These are phyloP conservation scores for Lapara coniferarum DNA, from an alignment of 2,888 invertebrate genomes.

Conservation along the genomic window DNA sequence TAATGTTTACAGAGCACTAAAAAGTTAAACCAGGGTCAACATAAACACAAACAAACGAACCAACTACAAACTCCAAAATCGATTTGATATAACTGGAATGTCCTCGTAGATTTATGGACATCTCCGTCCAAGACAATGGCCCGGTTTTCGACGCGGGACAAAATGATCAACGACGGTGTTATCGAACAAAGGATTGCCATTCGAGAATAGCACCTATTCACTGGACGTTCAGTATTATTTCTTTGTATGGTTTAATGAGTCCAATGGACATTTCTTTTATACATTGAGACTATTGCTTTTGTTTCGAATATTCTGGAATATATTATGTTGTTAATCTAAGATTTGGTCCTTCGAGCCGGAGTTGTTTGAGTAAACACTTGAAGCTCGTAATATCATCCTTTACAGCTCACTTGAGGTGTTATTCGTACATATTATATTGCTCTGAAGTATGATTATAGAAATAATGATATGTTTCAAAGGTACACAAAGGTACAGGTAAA, in stretches of 20 bases:
- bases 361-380: background rate
- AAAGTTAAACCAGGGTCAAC: no score
- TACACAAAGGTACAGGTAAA: no score
- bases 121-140: conserved; percentile 45
- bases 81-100: conserved; percentile 35
- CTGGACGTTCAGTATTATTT: conserved; percentile 43
- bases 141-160: conserved; percentile 35
- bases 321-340: background rate
- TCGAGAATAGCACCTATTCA: conserved; percentile 49
- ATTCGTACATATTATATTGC: background rate
- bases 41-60: conserved; percentile 27
- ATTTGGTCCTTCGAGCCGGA: background rate
- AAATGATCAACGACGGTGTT: conserved; percentile 54
- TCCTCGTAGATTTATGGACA: conserved; percentile 47
- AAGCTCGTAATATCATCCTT: background rate
- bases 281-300: conserved; percentile 25
- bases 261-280: conserved; percentile 29
- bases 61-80: conserved; percentile 32
- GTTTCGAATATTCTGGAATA: background rate
- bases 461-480: no score
- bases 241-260: conserved; percentile 46
- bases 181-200: conserved; percentile 55
- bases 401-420: background rate
- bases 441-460: no score
- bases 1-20: no score